Conservation (phyloP, 2,888 invertebrate species). For the Tetragonisca angustula region DNA sequence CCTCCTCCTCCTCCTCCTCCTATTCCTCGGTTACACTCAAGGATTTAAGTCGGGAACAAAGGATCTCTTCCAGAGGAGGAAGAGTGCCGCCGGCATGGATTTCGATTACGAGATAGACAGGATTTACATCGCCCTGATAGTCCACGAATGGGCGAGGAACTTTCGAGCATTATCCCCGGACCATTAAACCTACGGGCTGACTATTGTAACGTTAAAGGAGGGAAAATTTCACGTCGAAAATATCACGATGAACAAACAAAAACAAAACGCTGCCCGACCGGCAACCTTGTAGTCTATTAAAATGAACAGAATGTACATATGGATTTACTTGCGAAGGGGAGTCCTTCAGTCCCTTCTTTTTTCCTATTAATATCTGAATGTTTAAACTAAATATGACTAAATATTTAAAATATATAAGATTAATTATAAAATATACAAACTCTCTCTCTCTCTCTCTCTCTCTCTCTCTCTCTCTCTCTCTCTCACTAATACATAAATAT, state of each 20-base stretch:
- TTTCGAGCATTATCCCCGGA: slow-evolving; percentile 64
- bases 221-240: slow-evolving; percentile 20
- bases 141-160: slow-evolving; percentile 54
- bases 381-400: too few species aligned
- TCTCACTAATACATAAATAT: too few species aligned
- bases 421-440: too few species aligned
- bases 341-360: too few species aligned
- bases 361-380: too few species aligned
- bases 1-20: too few species aligned
- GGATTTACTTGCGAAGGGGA: too few species aligned
- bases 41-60: slow-evolving; percentile 74
- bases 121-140: slow-evolving; percentile 69
- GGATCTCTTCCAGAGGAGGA: slow-evolving; percentile 61
- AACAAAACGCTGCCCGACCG: neutral
- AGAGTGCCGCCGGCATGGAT: slow-evolving; percentile 63
- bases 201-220: slow-evolving; percentile 33
- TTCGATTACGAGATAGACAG: slow-evolving; percentile 73
- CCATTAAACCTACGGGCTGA: slow-evolving; percentile 56
- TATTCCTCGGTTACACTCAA: slow-evolving; percentile 70
- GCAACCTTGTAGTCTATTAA: neutral
- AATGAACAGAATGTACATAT: neutral
- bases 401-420: too few species aligned
- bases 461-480: too few species aligned
- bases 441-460: too few species aligned
- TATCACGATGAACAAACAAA: neutral